Base-by-base conservation (phyloP, 2,888 invertebrate species). In the Ophion costatus region DNA sequence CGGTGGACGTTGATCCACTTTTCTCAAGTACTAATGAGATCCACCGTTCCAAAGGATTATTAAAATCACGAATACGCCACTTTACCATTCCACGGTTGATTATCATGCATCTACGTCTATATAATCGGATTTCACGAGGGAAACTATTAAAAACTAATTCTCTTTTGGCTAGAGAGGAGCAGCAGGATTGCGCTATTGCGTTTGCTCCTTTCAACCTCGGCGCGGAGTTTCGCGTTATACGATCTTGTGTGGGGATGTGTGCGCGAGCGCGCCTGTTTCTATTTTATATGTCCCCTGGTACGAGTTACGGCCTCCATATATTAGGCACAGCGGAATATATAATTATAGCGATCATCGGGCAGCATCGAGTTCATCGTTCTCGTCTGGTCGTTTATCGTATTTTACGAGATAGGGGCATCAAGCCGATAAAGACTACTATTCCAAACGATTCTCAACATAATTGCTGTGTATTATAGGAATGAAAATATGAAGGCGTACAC, bases 1-100 rank as follows among this genome's bases (percentile, higher is more conserved):
- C 33, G 71, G 11, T 51, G 56, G 17, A 80, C 64, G 67, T 67
- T 82, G 82, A 73, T 85, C 79, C 80, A 82, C 61, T 82, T 85
- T 85, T 76, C 80, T 78, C 69, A 45, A 75, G 51, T 75, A 61
- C 82, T 82, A 80, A 85, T 82, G 79, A 82, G 82, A 85, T 82
- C 61, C 67, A 42, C 24, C 45, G 24, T 63, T 70, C 74, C 17
- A 22, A 45, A 63, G 67, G 76, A 80, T 76, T 78, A 67, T 73
- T 80, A 66, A 73, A 74, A 74, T 80, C 57, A 56, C 74, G 42
- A 66, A 74, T 76, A 57, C 82, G 20, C 57, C 56, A 45, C 70
- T 79, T 75, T 57, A 42, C 42, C 57, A 70, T 57, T 69, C 74
- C 83, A 63, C 42, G 63, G 69, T 75, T 42, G 56, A 69, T 70